Base-by-base conservation (phyloP, 1,140 invertebrate genomes). In the Palaemon carinicauda region DNA sequence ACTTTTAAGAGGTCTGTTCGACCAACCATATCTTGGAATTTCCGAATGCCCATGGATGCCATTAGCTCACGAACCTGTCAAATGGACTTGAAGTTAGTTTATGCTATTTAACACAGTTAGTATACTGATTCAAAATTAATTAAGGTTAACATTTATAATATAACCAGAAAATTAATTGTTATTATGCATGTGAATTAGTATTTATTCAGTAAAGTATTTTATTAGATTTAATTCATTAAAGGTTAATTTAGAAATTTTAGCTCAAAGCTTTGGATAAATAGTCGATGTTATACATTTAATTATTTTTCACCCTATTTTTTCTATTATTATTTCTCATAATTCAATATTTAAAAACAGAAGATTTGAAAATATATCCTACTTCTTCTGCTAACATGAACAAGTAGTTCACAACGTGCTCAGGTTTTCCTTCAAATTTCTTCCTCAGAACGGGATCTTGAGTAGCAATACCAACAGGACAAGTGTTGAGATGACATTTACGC, bases 401-500 rank as follows among this genome's bases (percentile, higher is more conserved):
- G 91, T 97, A 99, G 92, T 99, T 99, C 88, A 99, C 94, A 5
- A 99, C 97, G 92, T 99, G 95, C 91, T 99, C 98, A 0, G 98
- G 98, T 91, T 98, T 97, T 41, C 98, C 98, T 29, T 95, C 96
- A 92, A 99, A 99, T 92, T 99, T 99, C 90, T 97, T 97, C 29
- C 98, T 93, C 24, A 99, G 92, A 19, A 95, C 93, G 0, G 98
- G 98, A 94, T 99, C 98, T 93, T 93, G 97, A 0, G 98, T 99
- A 2, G 98, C 98, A 90, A 99, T 97, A 87, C 98, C 98, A 79
- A 99, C 98, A 0, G 98, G 98, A 91, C 98, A 99, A 31, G 98
- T 99, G 92, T 99, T 99, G 82, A 99, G 93, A 92, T 99, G 98
- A 91, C 98, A 99, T 92, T 99, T 99, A 78, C 98, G 93, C 98